phyloP scores from a whole-genome alignment of 2,797 vertebrate genomes.

The Vireo griseus region DNA sequence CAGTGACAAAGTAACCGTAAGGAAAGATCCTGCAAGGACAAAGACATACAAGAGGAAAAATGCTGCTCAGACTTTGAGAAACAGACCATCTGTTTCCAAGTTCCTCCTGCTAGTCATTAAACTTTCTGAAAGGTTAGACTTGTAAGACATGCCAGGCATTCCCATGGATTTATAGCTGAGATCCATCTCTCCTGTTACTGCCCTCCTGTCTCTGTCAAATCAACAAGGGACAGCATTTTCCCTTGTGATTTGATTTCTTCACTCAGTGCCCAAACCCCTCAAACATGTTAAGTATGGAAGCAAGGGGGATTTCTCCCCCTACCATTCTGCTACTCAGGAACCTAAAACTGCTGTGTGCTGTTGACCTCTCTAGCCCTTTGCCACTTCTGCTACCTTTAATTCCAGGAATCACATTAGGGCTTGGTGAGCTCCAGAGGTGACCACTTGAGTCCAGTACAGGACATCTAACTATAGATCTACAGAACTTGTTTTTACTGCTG shows the following conservation, averaged over 20 bases:
- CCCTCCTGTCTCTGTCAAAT: not conserved
- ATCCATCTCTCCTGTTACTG: not conserved
- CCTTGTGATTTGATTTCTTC: not conserved
- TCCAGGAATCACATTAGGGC: not conserved
- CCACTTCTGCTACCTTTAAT: not conserved
- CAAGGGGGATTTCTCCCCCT: not conserved
- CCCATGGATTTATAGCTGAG: not conserved
- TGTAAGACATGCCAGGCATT: not conserved
- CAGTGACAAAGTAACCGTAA: not conserved
- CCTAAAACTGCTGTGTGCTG: not conserved
- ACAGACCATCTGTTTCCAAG: conserved; percentile 7
- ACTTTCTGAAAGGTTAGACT: not conserved
- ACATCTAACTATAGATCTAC: not conserved
- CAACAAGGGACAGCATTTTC: not conserved
- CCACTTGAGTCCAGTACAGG: not conserved
- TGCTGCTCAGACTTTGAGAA: not conserved
- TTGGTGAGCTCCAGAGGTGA: not conserved
- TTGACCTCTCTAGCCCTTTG: not conserved
- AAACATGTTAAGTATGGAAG: not conserved
- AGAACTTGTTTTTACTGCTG: not conserved
- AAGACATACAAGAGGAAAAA: not conserved
- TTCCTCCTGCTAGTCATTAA: not conserved
- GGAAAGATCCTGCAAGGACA: not conserved
- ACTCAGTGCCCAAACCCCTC: not conserved
- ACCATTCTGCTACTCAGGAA: not conserved